Conservation (phyloP, 2,113 vertebrate genomes). For the Channa argus region DNA sequence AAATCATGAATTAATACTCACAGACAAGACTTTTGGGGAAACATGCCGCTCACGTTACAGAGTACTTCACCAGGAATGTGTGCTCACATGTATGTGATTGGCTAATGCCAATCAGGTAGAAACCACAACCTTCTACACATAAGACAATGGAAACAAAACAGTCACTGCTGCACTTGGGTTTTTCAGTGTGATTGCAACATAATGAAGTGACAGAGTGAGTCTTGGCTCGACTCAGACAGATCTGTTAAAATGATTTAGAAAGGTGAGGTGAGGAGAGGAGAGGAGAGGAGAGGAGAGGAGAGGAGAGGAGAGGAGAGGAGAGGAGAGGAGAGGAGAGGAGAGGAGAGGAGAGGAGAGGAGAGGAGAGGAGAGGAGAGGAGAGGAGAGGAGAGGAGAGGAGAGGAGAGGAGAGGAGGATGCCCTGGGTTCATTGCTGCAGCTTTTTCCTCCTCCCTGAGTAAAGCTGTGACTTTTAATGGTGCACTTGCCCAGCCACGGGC, state of each 20-base stretch:
- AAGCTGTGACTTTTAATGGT: constrained; percentile 10
- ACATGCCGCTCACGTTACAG: too few species aligned
- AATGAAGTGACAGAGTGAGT: constrained; percentile 56
- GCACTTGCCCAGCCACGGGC: too few species aligned
- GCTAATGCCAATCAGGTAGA: not conserved
- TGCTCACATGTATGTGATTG: too few species aligned
- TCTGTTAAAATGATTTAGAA: constrained; percentile 39
- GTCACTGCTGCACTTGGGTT: constrained; percentile 32
- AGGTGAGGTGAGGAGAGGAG: not conserved
- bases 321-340: not conserved
- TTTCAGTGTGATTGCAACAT: constrained; percentile 43
- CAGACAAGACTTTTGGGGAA: too few species aligned
- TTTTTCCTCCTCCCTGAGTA: constrained; percentile 41
- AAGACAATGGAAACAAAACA: constrained; percentile 32
- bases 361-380: not conserved
- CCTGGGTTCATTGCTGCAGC: constrained; percentile 27
- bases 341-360: not conserved
- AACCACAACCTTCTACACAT: constrained; percentile 15
- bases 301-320: not conserved
- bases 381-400: not conserved
- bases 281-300: not conserved
- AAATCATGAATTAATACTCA: too few species aligned
- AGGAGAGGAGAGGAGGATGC: not conserved
- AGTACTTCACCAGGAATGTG: too few species aligned
- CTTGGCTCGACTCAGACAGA: constrained; percentile 27